These are phyloP conservation scores for Macrophya alboannulata DNA, from an alignment of 2,888 invertebrate species.

Conservation along the genomic window DNA sequence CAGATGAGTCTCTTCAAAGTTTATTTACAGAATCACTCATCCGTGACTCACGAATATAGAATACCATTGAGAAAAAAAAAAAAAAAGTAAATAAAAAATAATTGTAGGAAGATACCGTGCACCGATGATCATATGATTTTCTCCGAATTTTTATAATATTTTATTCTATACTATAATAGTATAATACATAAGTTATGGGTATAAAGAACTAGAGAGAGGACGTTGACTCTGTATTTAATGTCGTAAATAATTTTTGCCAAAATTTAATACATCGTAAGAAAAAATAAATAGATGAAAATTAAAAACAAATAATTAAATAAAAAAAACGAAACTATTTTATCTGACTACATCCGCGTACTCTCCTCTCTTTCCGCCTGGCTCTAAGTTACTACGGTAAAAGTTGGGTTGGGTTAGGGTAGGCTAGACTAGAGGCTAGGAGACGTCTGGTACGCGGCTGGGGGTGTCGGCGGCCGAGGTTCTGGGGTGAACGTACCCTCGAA, in stretches of 20 bases:
- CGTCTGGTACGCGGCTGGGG: conserved; percentile 41
- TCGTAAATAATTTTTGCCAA: neutral
- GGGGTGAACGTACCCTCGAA: conserved; percentile 57
- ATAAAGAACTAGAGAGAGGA: neutral
- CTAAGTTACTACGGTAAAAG: neutral
- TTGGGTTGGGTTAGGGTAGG: conserved; percentile 27
- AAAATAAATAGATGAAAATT: too few species aligned
- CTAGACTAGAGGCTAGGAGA: conserved; percentile 41
- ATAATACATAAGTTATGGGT: too few species aligned
- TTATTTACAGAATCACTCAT: conserved; percentile 46
- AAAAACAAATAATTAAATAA: too few species aligned
- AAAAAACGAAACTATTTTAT: neutral
- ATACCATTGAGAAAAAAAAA: neutral
- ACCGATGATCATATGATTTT: neutral
- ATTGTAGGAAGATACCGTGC: neutral
- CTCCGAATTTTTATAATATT: neutral
- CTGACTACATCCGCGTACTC: too few species aligned
- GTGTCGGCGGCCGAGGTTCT: conserved; percentile 18
- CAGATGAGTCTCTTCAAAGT: neutral
- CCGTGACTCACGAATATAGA: conserved; percentile 33
- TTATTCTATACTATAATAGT: neutral
- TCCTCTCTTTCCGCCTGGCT: neutral
- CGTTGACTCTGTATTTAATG: neutral
- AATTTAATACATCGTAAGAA: neutral
- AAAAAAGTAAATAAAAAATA: neutral